A percentile compares a stretch with the other conserved stretches of the same genome.
Evolutionary conservation across 1,140 invertebrate genomes (phyloP).

Genomic region (Drosophila arizonae): DNA sequence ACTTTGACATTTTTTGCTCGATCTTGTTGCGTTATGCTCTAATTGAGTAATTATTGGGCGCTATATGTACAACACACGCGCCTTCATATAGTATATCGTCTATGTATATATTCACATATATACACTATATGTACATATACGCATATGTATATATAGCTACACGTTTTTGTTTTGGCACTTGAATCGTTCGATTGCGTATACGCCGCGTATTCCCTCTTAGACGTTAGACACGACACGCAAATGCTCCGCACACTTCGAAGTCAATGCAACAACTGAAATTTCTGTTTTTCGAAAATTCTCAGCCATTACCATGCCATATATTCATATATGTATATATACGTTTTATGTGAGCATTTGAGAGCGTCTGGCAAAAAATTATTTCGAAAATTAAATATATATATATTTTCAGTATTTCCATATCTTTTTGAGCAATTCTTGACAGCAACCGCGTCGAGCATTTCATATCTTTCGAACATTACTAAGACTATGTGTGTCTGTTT

Average conservation of each 20-base stretch:
- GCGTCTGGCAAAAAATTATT: constrained; percentile 42
- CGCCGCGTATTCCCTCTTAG: constrained; percentile 60
- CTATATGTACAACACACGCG: constrained; percentile 53
- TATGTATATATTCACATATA: constrained; percentile 4
- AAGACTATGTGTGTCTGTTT: constrained; percentile 15
- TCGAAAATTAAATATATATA: constrained; percentile 29
- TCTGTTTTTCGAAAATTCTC: constrained; percentile 64
- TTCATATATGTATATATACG: background rate
- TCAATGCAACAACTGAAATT: constrained; percentile 77
- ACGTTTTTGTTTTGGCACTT: constrained; percentile 41
- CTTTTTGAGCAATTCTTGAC: constrained; percentile 54
- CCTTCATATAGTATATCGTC: constrained; percentile 44
- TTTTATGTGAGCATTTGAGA: constrained; percentile 59
- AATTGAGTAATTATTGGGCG: constrained; percentile 65
- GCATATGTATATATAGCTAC: background rate
- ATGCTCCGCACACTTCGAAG: constrained; percentile 66
- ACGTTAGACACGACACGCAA: constrained; percentile 12
- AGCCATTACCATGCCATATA: constrained; percentile 32
- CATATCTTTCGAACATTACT: constrained; percentile 46
- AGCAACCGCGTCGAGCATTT: constrained; percentile 24
- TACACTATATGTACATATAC: background rate
- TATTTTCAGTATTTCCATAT: constrained; percentile 67
- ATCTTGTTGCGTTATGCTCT: constrained; percentile 37
- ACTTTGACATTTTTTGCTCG: constrained; percentile 61
- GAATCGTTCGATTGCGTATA: constrained; percentile 62